These are phyloP conservation scores for Arizona elegans DNA, from an alignment of 2,113 vertebrate species.

Conservation along the genomic window DNA sequence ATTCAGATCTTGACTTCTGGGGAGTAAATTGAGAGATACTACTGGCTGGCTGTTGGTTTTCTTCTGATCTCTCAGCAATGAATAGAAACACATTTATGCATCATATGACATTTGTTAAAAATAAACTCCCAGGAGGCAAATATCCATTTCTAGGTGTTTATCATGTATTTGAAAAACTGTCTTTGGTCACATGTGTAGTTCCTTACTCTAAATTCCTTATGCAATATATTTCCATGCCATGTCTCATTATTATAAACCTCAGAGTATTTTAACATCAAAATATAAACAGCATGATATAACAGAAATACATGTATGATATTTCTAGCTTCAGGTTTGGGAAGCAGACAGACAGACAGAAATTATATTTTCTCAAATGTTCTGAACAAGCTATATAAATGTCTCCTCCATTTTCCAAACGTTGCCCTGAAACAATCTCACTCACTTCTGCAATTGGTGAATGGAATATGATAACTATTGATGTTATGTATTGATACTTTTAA, in stretches of 20 bases:
- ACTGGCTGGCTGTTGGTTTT: background rate
- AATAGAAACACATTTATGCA: background rate
- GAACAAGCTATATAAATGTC: background rate
- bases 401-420: background rate
- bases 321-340: background rate
- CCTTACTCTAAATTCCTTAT: background rate
- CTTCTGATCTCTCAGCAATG: background rate
- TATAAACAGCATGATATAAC: background rate
- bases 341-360: background rate
- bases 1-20: constrained; percentile 35
- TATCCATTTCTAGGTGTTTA: background rate
- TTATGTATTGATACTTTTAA: too few species aligned
- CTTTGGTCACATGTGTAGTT: background rate
- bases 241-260: background rate
- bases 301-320: background rate
- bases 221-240: background rate
- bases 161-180: background rate
- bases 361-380: background rate
- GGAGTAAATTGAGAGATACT: background rate
- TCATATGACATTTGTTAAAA: background rate
- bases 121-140: background rate
- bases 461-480: background rate
- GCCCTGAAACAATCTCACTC: background rate
- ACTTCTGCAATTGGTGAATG: background rate
- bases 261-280: background rate